Base-by-base conservation (phyloP, 2,888 invertebrate genomes). In the Eustalomyia histrio region DNA sequence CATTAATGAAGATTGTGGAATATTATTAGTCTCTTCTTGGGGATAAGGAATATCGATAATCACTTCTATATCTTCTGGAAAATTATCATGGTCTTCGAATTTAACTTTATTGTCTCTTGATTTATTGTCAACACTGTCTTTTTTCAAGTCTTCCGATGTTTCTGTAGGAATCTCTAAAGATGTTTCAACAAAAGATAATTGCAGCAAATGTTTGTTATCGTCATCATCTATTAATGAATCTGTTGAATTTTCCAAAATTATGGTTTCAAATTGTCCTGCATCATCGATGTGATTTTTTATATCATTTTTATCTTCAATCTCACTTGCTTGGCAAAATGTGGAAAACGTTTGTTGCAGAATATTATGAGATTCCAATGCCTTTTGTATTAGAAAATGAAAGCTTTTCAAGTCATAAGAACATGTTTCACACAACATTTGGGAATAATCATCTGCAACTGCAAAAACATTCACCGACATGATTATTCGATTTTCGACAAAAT, bases 401-500 rank as follows among this genome's bases (percentile, higher is more conserved):
- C 29, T 47, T 29, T 65, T 52, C 18, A 78, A 72, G 0, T 39
- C 39, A 35, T 53, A 55, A 33, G 3, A 47, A 55, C 78, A 78
- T n/a, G 17, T 78, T 47, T 67, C 35, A 33, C 78, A 78, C 47
- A 78, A 35, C 78, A 78, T 78, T 39, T 52, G 57, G 12, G 76
- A 53, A 65, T 71, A 65, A 1, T 71, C 64, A 39, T 71, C 76
- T 17, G 17, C 8, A 24, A 58, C 76, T 76, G 65, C 12, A 39
- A 39, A 39, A 12, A 14, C 10, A 2, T 5, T 39, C 14, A 39
- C 12, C 12, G 4, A 9, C 1, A 35, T 9, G 35, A 7, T 35
- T 35, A 21, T 21, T 3, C 4, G 4, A 21, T 21, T 21, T 4
- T 21, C 21, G 21, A 21, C 21, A 21, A 3, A 21, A 21, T 21